These are phyloP conservation scores for Mythimna pallens DNA, from an alignment of 2,888 invertebrate species.

Conservation along the genomic window DNA sequence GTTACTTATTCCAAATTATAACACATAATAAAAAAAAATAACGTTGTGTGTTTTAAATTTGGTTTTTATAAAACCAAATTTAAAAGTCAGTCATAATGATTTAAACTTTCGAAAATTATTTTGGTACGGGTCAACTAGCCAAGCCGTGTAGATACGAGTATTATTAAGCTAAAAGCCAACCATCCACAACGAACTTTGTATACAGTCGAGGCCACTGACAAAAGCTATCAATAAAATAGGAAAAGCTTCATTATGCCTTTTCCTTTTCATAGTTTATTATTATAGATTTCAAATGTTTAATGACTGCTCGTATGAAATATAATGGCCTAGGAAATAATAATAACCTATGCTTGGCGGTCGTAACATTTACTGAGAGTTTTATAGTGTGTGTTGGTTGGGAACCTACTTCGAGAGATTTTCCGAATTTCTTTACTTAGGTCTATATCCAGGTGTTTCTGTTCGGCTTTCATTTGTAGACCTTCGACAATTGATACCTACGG, in stretches of 20 bases:
- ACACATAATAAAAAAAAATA: too few species aligned
- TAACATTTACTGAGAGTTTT: constrained; percentile 36
- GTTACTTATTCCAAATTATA: too few species aligned
- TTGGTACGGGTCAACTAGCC: background rate
- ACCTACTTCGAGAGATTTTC: background rate
- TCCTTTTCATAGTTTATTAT: constrained; percentile 25
- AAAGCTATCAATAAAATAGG: constrained; percentile 38
- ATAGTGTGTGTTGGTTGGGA: constrained; percentile 5
- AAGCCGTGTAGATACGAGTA: background rate
- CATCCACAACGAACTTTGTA: constrained; percentile 2
- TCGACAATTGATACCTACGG: too few species aligned
- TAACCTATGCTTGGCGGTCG: constrained; percentile 16
- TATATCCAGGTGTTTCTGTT: background rate
- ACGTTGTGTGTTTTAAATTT: too few species aligned
- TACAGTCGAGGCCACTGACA: background rate
- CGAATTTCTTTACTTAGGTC: background rate
- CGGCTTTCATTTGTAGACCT: too few species aligned
- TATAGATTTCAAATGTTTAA: constrained; percentile 44
- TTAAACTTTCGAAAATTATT: background rate
- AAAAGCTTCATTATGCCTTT: constrained; percentile 29
- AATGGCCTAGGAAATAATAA: constrained; percentile 43
- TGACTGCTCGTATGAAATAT: constrained; percentile 41
- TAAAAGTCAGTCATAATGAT: too few species aligned
- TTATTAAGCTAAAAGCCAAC: background rate
- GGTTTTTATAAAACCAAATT: too few species aligned